These are phyloP conservation scores for Siphonodentalium dalli DNA, from an alignment of 2,888 invertebrate species.

Conservation along the genomic window DNA sequence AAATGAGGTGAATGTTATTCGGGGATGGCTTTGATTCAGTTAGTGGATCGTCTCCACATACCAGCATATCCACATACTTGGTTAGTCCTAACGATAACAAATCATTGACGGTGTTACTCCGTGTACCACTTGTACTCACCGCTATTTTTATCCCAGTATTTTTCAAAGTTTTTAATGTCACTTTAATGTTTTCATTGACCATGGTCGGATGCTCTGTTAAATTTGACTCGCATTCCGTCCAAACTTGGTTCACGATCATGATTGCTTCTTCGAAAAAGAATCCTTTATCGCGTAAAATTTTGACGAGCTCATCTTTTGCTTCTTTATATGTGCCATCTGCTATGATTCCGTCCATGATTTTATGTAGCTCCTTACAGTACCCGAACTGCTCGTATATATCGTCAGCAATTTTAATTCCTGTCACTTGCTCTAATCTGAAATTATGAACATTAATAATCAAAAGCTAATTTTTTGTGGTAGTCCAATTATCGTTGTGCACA, in stretches of 20 bases:
- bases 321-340: conserved; percentile 63
- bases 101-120: conserved; percentile 45
- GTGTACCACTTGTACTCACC: conserved; percentile 64
- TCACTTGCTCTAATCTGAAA: conserved; percentile 61
- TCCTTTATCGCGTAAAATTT: conserved; percentile 57
- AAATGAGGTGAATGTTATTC: conserved; percentile 60
- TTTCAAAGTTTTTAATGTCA: conserved; percentile 58
- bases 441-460: neutral
- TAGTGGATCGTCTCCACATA: conserved; percentile 67
- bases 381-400: conserved; percentile 62
- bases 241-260: conserved; percentile 43
- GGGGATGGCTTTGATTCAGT: conserved; percentile 63
- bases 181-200: conserved; percentile 35
- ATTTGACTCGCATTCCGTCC: conserved; percentile 33
- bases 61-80: conserved; percentile 64
- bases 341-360: conserved; percentile 53
- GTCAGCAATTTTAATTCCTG: conserved; percentile 53
- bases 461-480: neutral
- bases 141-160: conserved; percentile 64
- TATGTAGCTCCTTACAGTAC: conserved; percentile 50
- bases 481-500: neutral
- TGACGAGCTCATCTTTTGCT: conserved; percentile 55
- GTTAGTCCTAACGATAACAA: conserved; percentile 41
- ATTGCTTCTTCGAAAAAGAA: conserved; percentile 50
- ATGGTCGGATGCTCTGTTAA: conserved; percentile 30